A percentile compares a stretch with the other conserved stretches of the same genome.
phyloP scores from a whole-genome alignment of 1,140 invertebrate species.

The Polyergus mexicanus region DNA sequence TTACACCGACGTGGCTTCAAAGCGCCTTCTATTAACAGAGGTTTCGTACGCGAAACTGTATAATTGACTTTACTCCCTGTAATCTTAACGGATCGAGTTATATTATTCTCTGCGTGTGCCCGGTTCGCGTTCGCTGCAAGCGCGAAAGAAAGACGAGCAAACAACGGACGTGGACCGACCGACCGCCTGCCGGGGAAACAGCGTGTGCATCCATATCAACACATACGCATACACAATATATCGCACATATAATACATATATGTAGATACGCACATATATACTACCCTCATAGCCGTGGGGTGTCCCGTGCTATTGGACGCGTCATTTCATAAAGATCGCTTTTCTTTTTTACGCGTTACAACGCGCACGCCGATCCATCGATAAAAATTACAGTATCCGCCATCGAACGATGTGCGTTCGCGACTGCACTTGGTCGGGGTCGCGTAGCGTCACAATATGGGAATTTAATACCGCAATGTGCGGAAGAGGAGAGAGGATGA shows the following conservation, averaged over 20 bases:
- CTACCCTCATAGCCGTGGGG: neutral
- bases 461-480: conserved; percentile 75
- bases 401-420: conserved; percentile 20
- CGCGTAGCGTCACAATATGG: conserved; percentile 72
- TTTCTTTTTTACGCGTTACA: conserved; percentile 52
- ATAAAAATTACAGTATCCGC: conserved; percentile 71
- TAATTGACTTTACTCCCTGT: conserved; percentile 61
- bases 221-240: no score
- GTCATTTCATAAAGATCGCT: conserved; percentile 55
- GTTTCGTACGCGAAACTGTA: conserved; percentile 47
- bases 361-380: conserved; percentile 55
- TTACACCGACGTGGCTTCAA: conserved; percentile 56
- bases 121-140: neutral
- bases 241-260: neutral
- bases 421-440: conserved; percentile 63
- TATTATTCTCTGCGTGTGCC: conserved; percentile 21
- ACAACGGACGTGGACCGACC: conserved; percentile 47
- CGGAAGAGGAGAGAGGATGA: conserved; percentile 15
- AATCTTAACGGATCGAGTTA: conserved; percentile 62
- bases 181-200: conserved; percentile 2
- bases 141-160: conserved; percentile 56
- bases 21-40: conserved; percentile 49
- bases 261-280: no score
- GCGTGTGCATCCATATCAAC: neutral
- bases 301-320: conserved; percentile 29